These are phyloP conservation scores for Neogale vison DNA, from an alignment of 2,113 vertebrate species.

Conservation along the genomic window DNA sequence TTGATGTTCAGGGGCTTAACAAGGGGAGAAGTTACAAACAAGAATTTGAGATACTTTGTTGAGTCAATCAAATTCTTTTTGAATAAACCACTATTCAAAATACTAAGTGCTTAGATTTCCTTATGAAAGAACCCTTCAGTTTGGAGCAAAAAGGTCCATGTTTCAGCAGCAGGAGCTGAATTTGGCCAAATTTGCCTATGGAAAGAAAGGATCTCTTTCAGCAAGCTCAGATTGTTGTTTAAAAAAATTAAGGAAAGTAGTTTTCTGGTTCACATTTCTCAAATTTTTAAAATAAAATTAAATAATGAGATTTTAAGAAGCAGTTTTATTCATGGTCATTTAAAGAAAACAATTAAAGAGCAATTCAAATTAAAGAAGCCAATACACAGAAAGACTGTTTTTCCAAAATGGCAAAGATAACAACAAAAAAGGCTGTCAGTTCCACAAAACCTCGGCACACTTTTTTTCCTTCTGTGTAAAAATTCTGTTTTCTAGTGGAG, in stretches of 20 bases:
- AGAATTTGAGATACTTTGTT: constrained; percentile 6
- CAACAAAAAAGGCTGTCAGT: not conserved
- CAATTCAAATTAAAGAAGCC: constrained; percentile 15
- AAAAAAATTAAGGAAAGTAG: not conserved
- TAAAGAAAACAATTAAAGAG: not conserved
- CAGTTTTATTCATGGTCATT: not conserved
- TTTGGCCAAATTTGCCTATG: constrained; percentile 36
- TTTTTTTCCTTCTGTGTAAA: constrained; percentile 13
- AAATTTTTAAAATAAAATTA: not conserved
- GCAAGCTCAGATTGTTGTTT: not conserved
- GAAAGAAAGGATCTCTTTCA: constrained; percentile 62
- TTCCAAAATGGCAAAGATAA: not conserved
- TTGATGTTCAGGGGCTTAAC: constrained; percentile 5
- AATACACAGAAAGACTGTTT: not conserved
- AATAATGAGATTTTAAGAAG: not conserved
- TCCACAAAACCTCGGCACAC: not conserved
- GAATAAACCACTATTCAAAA: constrained; percentile 53
- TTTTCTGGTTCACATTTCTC: not conserved
- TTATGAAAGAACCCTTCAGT: constrained; percentile 68
- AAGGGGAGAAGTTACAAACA: not conserved
- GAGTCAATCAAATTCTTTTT: constrained; percentile 41
- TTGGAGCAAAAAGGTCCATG: constrained; percentile 34
- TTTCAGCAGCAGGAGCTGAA: constrained; percentile 27
- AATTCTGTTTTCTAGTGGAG: not conserved
- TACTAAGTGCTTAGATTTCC: constrained; percentile 36